Evolutionary conservation across 2,888 invertebrate species (phyloP), one percentile per base, ranked within the genome.

Genomic region (Lycophotia porphyrea): DNA sequence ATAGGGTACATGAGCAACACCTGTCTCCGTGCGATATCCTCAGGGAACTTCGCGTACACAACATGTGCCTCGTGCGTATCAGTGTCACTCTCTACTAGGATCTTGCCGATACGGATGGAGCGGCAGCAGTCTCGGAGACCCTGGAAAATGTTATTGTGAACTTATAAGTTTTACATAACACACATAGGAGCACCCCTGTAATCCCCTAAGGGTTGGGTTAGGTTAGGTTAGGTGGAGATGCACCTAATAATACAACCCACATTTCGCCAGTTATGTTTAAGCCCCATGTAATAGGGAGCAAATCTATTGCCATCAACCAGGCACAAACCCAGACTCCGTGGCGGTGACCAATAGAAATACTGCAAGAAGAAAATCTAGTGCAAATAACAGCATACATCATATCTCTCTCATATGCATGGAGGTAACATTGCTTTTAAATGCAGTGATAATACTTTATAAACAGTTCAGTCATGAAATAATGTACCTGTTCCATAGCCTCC

Each of bases 1-100:
- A 99, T 99, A 18, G 99, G 99, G 95, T 99, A 99, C 99, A 99
- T 99, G 5, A 99, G 97, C 64, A 99, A 97, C 60, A 99, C 99
- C 90, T 98, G 98, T 88, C 99, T 97, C 71, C 98, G 97, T 0
- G 98, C 97, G 84, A 99, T 99, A 93, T 99, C 99, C 84, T 99
- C 99, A 0, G 99, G 99, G 92, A 99, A 99, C 93, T 99, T 98
- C 9, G 99, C 99, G 93, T 99, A 99, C 5, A 99, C 99, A 1
- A 99, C 99, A 91, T 98, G 98, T 0, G 99, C 99, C 93, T 99
- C 99, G 89, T 99, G 99, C 0, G 99, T 99, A 90, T 99, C 99
- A 18, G 98, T 98, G 96, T 99, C 99, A 81, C 99, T 99, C 94
- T 99, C 99, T 1, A 99, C 99, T 63, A 99, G 96, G 91, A 99